Base-by-base conservation (phyloP, 2,113 vertebrate species). In the Ptyas mucosa region DNA sequence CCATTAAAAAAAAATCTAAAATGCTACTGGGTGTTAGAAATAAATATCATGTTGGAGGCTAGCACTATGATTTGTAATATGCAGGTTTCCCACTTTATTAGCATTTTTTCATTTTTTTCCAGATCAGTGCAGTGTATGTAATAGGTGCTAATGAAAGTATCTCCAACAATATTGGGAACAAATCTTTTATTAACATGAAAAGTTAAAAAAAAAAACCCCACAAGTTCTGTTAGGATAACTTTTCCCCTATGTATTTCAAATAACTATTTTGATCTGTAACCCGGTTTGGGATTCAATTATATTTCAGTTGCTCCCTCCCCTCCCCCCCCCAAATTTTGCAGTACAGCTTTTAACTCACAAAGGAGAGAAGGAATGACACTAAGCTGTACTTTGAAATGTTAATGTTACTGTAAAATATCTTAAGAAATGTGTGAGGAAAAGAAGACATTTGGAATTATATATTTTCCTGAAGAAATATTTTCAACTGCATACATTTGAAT, bases 121-220 rank as follows among this genome's bases (percentile, higher is more conserved):
- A 81, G 18, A 8, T 81, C 18, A 81, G 75, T 21, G 15, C 34
- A 43, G 18, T 8, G 18, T 43, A 43, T 81, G 34, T 81, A 43
- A 21, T 10, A 81, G 75, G 18, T 21, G 34, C 34, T 81, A 43
- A 81, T 81, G 75, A 81, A 81, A 81, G 3, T 43, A 43, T 43
- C 34, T 81, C 18, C 75, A 81, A 81, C 34, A 81, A 81, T 43
- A 81, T 21, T 81, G 34, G 18, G 8, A 39, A 43, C 18, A 81
- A 81, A 43, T 43, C 75, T 43, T 18, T 81, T 81, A 81, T 39
- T 43, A 43, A 43, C 34, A 92, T 94, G 10, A 51, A 23, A 90
- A 69, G 5, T 21, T 92, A 90, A 64, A 94, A 96, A 96, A 92
- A 81, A 15, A 61, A 0, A 46, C 0, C 1, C 61, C 54, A 21